phyloP scores from a whole-genome alignment of 2,797 vertebrate species.

The Cephalopachus bancanus region DNA sequence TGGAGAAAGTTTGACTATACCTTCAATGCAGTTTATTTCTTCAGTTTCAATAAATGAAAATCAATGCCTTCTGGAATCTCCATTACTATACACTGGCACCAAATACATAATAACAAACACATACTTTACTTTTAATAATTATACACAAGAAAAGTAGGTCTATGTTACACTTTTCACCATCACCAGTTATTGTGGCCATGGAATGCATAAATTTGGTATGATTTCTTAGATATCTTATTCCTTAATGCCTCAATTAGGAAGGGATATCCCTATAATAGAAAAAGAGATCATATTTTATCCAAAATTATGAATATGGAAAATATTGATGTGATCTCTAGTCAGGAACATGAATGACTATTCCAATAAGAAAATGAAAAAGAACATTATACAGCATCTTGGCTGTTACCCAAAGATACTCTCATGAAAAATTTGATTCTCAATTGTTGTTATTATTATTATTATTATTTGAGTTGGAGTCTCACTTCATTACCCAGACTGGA shows the following conservation, averaged over 20 bases:
- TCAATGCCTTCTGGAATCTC: slow-evolving; percentile 73
- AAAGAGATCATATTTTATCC: slow-evolving; percentile 5
- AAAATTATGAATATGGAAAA: slow-evolving; percentile 73
- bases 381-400: neutral
- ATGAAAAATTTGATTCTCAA: neutral
- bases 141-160: slow-evolving; percentile 36
- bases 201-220: neutral
- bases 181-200: neutral
- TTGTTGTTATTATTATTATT: no score
- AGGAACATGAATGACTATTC: slow-evolving; percentile 48
- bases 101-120: slow-evolving; percentile 30
- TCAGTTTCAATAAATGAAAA: slow-evolving; percentile 76
- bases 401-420: slow-evolving; percentile 28
- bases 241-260: neutral
- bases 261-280: neutral
- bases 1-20: slow-evolving; percentile 17
- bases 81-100: slow-evolving; percentile 70
- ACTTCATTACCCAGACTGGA: no score
- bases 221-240: neutral
- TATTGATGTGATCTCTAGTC: slow-evolving; percentile 22
- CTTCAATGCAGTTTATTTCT: slow-evolving; percentile 32
- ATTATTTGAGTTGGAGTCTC: no score
- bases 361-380: slow-evolving; percentile 36
- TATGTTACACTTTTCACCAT: slow-evolving; percentile 19
- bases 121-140: slow-evolving; percentile 74